A percentile compares a stretch with the other conserved stretches of the same genome.
phyloP scores from a whole-genome alignment of 2,888 invertebrate species.

The Dicyrtomina minuta region DNA sequence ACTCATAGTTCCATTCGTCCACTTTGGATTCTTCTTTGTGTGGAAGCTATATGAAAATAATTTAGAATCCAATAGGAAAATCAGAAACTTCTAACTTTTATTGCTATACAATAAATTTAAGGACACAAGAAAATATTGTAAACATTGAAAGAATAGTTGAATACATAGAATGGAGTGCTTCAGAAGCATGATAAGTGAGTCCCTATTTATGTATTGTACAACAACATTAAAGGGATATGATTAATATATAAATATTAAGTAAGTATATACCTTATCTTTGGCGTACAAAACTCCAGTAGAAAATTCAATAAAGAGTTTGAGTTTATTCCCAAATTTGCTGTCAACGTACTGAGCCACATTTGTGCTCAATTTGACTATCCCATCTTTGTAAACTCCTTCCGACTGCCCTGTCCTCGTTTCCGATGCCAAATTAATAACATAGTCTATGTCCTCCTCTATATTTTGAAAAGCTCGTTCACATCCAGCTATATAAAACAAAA shows the following conservation, averaged over 20 bases:
- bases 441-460: constrained; percentile 66
- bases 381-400: constrained; percentile 87
- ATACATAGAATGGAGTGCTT: too few species aligned
- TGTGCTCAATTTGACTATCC: constrained; percentile 76
- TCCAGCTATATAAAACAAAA: constrained; percentile 68
- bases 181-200: too few species aligned
- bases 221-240: background rate
- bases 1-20: constrained; percentile 83
- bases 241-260: too few species aligned
- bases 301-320: constrained; percentile 75
- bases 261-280: constrained; percentile 73
- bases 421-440: constrained; percentile 85
- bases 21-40: constrained; percentile 73
- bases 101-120: background rate
- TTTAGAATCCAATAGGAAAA: constrained; percentile 3
- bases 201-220: background rate
- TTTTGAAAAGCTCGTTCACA: constrained; percentile 74
- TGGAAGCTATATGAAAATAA: constrained; percentile 60
- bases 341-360: constrained; percentile 68
- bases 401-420: constrained; percentile 87
- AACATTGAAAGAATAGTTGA: too few species aligned
- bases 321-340: constrained; percentile 60
- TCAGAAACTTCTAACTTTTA: background rate
- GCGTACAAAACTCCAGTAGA: constrained; percentile 80
- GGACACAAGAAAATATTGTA: background rate